Evolutionary conservation across 2,888 invertebrate species (phyloP), one percentile per base, ranked within the genome.

Genomic region (Drosophila pseudotalamancana): DNA sequence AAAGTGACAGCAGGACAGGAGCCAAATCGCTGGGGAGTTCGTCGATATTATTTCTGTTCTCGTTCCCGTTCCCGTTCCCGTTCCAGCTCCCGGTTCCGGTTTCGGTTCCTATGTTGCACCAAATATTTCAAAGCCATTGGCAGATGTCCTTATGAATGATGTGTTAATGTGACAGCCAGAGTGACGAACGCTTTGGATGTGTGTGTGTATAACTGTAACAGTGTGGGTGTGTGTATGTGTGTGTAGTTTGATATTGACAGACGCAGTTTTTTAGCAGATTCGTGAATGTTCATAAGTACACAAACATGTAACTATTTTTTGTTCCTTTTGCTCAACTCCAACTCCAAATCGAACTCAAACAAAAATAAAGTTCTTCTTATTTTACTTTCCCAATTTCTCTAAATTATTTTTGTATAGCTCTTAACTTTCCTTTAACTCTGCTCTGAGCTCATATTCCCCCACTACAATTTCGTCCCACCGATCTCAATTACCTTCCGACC

Each of bases 121-220:
- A 71, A 72, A 84, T 72, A 81, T 84, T 76, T 81, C 68, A 68
- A 71, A 75, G 50, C 82, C 74, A 81, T 72, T 85, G 88, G 68
- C 87, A 81, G 76, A 89, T 90, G 90, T 89, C 88, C 88, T 90
- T 88, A 89, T 89, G 88, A 88, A 90, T 88, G 89, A 89, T 89
- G 89, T 88, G 88, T 84, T 89, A 90, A 89, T 89, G 89, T 79
- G 89, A 89, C 89, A 88, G 80, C 63, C 74, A 62, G n/a, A n/a
- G 51, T 68, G 50, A 73, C 66, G 66, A 39, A 42, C 40, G 32
- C 37, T 25, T 19, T n/a, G 32, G 9, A 50, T 21, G 34, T 34
- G 40, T 34, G 40, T 25, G 12, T 23, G n/a, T n/a, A n/a, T n/a
- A n/a, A n/a, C n/a, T n/a, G n/a, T n/a, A n/a, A n/a, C n/a, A n/a